A percentile compares a stretch with the other conserved stretches of the same genome.
phyloP scores from a whole-genome alignment of 2,888 invertebrate species.

The Ophraella communa region DNA sequence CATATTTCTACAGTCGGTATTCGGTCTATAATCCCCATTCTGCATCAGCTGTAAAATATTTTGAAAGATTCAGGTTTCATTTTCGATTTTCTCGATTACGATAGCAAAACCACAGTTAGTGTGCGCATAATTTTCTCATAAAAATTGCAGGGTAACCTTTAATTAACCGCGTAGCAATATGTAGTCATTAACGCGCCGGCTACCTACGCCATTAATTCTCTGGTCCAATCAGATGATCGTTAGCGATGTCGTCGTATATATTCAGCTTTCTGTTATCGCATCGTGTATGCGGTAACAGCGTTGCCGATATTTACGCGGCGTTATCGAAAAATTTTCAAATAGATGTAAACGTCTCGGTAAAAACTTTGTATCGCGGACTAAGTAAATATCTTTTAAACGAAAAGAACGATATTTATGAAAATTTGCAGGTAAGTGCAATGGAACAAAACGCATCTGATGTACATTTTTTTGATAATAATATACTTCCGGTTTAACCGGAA shows the following conservation, averaged over 20 bases:
- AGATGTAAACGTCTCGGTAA: too few species aligned
- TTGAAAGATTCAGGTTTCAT: background rate
- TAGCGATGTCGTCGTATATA: constrained; percentile 43
- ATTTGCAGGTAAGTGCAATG: too few species aligned
- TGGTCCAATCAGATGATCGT: constrained; percentile 45
- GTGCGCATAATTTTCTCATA: constrained; percentile 27
- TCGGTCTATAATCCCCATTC: too few species aligned
- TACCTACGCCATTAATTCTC: constrained; percentile 42
- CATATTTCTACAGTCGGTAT: too few species aligned
- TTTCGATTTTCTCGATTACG: background rate
- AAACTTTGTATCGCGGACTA: too few species aligned
- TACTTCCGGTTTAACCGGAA: too few species aligned
- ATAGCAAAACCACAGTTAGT: constrained; percentile 5
- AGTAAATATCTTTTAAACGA: too few species aligned
- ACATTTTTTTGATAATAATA: too few species aligned
- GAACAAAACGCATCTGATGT: too few species aligned
- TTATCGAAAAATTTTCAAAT: background rate
- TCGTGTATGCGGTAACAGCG: constrained; percentile 11
- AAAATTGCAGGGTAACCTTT: constrained; percentile 27
- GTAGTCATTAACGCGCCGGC: constrained; percentile 35
- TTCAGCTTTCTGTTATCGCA: constrained; percentile 40
- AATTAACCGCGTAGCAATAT: constrained; percentile 36
- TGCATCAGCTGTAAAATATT: background rate
- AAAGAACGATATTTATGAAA: too few species aligned
- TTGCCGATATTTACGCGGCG: constrained; percentile 5